phyloP scores from a whole-genome alignment of 2,797 vertebrate genomes.

The Scolopax rusticola region DNA sequence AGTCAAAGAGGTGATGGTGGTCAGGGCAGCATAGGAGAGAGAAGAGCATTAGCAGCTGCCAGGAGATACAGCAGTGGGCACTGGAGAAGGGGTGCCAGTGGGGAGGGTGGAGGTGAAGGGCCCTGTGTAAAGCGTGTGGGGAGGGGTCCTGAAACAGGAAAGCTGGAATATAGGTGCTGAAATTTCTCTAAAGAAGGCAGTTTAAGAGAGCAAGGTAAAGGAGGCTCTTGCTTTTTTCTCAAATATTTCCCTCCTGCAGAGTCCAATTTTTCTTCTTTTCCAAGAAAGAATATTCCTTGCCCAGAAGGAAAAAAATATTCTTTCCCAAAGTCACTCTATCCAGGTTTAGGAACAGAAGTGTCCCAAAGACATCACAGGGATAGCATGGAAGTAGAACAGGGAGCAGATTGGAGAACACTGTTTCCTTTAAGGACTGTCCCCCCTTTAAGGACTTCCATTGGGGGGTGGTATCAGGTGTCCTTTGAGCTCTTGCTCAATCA shows the following conservation, averaged over 20 bases:
- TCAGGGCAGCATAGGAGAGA: not conserved
- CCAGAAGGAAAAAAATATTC: not conserved
- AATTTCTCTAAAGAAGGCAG: not conserved
- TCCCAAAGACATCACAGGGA: not conserved
- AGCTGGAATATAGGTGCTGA: not conserved
- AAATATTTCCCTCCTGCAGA: not conserved
- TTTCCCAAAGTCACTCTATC: not conserved
- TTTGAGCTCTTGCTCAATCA: not conserved
- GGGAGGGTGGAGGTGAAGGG: not conserved
- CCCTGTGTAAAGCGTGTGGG: not conserved
- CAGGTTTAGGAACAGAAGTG: not conserved
- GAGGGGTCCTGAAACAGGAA: not conserved
- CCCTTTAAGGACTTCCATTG: no score
- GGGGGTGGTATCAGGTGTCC: not conserved
- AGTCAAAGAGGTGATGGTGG: not conserved
- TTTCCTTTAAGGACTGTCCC: not conserved
- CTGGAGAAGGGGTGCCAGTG: not conserved
- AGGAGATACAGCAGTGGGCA: not conserved
- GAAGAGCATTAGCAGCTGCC: not conserved
- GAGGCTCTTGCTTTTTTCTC: not conserved
- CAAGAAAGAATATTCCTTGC: not conserved
- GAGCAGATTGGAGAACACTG: not conserved
- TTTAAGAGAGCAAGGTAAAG: not conserved
- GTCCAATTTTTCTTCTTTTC: not conserved
- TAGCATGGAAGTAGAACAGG: not conserved